Conservation (phyloP, 2,113 vertebrate genomes). For the Sinocyclocheilus rhinocerous region DNA sequence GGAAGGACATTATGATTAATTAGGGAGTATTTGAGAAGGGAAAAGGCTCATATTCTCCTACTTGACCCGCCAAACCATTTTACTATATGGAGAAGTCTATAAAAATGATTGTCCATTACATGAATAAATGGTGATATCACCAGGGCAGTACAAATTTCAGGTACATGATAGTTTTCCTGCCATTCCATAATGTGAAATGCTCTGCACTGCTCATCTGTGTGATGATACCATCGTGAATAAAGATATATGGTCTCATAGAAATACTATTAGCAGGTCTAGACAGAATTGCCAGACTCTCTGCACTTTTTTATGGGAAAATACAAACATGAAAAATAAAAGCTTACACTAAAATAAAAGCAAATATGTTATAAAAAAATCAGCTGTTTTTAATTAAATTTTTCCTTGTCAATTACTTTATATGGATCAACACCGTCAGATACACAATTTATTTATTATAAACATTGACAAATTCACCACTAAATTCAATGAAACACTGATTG, state of each 20-base stretch:
- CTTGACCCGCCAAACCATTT: slow-evolving; percentile 35
- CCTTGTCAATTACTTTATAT: too few species aligned
- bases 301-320: too few species aligned
- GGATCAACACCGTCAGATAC: too few species aligned
- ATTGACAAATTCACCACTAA: too few species aligned
- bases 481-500: too few species aligned
- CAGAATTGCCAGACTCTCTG: neutral
- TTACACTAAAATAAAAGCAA: neutral
- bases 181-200: neutral
- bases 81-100: slow-evolving; percentile 7
- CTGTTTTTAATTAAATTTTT: too few species aligned
- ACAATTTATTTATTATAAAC: too few species aligned
- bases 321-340: neutral
- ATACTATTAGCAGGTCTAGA: neutral
- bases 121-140: slow-evolving; percentile 9
- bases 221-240: slow-evolving; percentile 21
- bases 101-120: slow-evolving; percentile 29
- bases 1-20: slow-evolving; percentile 57
- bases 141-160: neutral
- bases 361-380: too few species aligned
- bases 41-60: slow-evolving; percentile 8
- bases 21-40: slow-evolving; percentile 11
- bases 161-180: slow-evolving; percentile 1
- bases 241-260: neutral
- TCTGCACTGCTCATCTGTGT: slow-evolving; percentile 20